These are phyloP conservation scores for Listronotus oregonensis DNA, from an alignment of 1,140 invertebrate genomes.

Conservation along the genomic window DNA sequence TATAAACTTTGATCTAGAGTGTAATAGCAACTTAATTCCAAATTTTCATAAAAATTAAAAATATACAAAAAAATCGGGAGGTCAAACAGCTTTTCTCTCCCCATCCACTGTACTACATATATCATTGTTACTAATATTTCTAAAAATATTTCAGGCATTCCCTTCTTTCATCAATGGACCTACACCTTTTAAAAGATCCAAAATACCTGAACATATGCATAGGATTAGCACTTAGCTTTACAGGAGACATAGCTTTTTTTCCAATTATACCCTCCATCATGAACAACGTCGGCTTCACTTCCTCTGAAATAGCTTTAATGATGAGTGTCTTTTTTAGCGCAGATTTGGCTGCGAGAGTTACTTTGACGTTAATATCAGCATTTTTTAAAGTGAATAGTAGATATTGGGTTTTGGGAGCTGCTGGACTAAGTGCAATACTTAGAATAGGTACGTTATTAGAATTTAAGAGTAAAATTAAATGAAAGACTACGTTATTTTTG, in stretches of 20 bases:
- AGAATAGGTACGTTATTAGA: conserved; percentile 38
- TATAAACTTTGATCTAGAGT: no score
- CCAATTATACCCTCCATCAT: conserved; percentile 45
- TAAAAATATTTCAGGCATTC: not conserved
- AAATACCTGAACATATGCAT: conserved; percentile 46
- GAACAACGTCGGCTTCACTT: conserved; percentile 37
- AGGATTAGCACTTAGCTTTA: conserved; percentile 45
- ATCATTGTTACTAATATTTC: no score
- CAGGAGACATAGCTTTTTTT: conserved; percentile 47
- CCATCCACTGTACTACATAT: no score
- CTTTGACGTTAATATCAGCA: conserved; percentile 42
- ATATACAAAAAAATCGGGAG: no score
- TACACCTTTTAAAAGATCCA: conserved; percentile 45
- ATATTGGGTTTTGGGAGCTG: conserved; percentile 43
- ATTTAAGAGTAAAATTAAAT: not conserved
- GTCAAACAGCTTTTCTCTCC: no score
- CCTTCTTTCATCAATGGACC: conserved; percentile 30
- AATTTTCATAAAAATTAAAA: no score
- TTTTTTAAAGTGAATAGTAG: conserved; percentile 41
- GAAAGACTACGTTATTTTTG: no score
- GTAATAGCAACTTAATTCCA: no score
- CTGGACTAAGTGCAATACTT: conserved; percentile 43
- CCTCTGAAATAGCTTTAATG: conserved; percentile 39
- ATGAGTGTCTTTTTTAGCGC: conserved; percentile 44
- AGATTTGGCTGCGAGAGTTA: conserved; percentile 45